Conservation (phyloP, 2,888 invertebrate genomes). For the Ommatoiulus sabulosus region DNA sequence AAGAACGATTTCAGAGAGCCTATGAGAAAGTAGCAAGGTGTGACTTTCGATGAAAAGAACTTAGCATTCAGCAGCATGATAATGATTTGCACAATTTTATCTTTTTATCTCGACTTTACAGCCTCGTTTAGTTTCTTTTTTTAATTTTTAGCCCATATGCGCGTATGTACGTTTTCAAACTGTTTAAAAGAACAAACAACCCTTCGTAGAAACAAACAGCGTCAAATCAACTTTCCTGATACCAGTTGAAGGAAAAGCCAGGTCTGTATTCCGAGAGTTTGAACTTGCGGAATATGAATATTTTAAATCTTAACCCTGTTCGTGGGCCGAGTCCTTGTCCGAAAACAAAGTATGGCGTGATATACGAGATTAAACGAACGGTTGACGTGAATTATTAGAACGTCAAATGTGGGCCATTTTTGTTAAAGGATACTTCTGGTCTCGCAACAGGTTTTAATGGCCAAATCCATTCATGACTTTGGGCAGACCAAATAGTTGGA, state of each 20-base stretch:
- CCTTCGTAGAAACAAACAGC: background rate
- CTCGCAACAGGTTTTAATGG: background rate
- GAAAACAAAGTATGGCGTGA: conserved; percentile 14
- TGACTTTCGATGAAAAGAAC: conserved; percentile 5
- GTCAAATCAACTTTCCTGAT: conserved; percentile 23
- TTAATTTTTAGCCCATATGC: background rate
- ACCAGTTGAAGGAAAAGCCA: background rate
- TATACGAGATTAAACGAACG: background rate
- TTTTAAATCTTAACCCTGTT: background rate
- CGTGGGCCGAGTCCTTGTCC: background rate
- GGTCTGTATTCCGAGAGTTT: background rate
- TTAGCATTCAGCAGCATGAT: background rate
- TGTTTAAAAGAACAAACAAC: background rate
- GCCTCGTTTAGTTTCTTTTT: background rate
- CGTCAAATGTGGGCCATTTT: conserved; percentile 6
- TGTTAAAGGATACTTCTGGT: conserved; percentile 31
- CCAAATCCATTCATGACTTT: background rate
- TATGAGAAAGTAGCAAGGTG: conserved; percentile 12
- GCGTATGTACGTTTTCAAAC: background rate
- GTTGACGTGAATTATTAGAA: background rate
- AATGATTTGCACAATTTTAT: conserved; percentile 38
- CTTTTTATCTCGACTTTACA: conserved; percentile 33
- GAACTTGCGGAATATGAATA: background rate
- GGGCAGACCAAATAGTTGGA: background rate
- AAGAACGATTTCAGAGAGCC: background rate